Evolutionary conservation across 1,140 invertebrate species (phyloP).

Genomic region (Ctenoplectra terminalis): DNA sequence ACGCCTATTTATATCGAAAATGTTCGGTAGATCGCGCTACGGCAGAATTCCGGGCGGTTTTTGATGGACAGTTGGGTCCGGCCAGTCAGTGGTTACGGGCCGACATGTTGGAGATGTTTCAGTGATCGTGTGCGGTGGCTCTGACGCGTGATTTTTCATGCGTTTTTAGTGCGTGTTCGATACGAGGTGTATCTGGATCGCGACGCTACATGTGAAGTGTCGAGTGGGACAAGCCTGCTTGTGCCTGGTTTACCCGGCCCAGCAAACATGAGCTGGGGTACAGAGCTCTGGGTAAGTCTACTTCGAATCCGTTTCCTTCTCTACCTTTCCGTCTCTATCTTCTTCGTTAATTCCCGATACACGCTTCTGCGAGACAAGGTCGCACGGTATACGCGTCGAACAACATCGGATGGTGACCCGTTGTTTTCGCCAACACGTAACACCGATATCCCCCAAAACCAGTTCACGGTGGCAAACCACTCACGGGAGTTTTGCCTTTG

Average conservation of each 20-base stretch:
- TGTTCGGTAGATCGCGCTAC: slow-evolving; percentile 53
- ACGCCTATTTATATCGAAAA: not conserved
- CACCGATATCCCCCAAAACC: slow-evolving; percentile 69
- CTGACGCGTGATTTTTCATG: slow-evolving; percentile 70
- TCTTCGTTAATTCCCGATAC: not conserved
- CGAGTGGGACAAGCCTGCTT: slow-evolving; percentile 55
- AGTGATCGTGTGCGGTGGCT: slow-evolving; percentile 70
- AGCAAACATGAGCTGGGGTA: slow-evolving; percentile 85
- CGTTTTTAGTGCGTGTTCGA: slow-evolving; percentile 62
- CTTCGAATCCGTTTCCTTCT: slow-evolving; percentile 23
- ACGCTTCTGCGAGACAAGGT: not conserved
- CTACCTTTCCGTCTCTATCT: slow-evolving; percentile 23
- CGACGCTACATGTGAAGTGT: slow-evolving; percentile 76
- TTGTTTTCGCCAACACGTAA: slow-evolving; percentile 57
- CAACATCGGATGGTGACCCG: slow-evolving; percentile 17
- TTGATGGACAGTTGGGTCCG: slow-evolving; percentile 70
- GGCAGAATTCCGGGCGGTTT: slow-evolving; percentile 72
- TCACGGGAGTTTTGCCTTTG: slow-evolving; percentile 72
- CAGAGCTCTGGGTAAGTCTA: slow-evolving; percentile 85
- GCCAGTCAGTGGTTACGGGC: slow-evolving; percentile 77
- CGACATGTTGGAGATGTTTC: slow-evolving; percentile 76
- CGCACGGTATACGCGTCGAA: not conserved
- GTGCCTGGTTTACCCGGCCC: slow-evolving; percentile 73
- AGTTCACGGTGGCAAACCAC: slow-evolving; percentile 67
- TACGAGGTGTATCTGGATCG: slow-evolving; percentile 52